Evolutionary conservation across 2,888 invertebrate genomes (phyloP), one percentile per base, ranked within the genome.

Genomic region (Thera obeliscata): DNA sequence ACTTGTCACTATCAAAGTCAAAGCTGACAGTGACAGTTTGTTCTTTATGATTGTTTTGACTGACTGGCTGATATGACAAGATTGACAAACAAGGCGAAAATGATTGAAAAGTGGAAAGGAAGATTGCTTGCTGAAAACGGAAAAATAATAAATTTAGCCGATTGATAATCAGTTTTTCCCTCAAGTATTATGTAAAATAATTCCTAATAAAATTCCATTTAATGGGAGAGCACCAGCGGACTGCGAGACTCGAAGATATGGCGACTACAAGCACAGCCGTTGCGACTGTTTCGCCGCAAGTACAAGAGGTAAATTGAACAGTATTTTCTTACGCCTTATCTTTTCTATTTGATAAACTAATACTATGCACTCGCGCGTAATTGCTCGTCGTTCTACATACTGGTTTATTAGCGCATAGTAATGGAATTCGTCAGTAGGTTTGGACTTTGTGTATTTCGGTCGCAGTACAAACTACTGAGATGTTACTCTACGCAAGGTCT

Each of bases 401-500:
- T 48, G 57, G 66, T 61, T 56, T 52, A 70, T 72, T 36, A 36
- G 36, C n/a, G 41, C 57, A 58, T 62, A 74, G 73, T 71, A 52
- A 87, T 84, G 87, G 76, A 75, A 66, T 71, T 71, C 49, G 64
- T 76, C 0, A 74, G 76, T 70, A 80, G 74, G 67, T 64, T 81
- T 35, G 69, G 77, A 22, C 63, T 71, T 60, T 67, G 72, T 60
- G 68, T 81, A 67, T 71, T 80, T 38, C 81, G 74, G 68, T 70
- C 67, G 6, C 75, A 76, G 66, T 75, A 77, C 41, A 73, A 64
- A 35, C 64, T 74, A 8, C 72, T 76, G 41, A 55, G 64, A 64
- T 64, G 59, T 59, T 88, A 85, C 71, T 86, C 86, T 1, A 84
- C 85, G 2, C 55, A 79, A 11, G 95, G 96, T 67, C 96, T 97